These are phyloP conservation scores for Drosophila pseudoobscura DNA, from an alignment of 1,140 invertebrate genomes.

Conservation along the genomic window DNA sequence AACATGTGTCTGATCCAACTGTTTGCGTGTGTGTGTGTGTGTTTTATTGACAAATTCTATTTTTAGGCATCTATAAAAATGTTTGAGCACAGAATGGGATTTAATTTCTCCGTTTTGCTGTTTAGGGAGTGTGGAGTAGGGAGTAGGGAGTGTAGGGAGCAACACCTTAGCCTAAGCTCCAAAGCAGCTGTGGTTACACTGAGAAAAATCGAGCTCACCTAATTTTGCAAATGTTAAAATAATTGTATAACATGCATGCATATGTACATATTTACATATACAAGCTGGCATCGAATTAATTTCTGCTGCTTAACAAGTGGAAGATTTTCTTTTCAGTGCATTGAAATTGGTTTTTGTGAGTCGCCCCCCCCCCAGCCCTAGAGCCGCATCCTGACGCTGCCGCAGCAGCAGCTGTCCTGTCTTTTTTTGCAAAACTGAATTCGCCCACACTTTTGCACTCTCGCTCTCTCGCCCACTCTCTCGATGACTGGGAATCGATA, in stretches of 20 bases:
- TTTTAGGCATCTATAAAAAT: constrained; percentile 61
- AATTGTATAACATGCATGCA: too few species aligned
- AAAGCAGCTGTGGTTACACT: constrained; percentile 48
- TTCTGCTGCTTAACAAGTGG: not conserved
- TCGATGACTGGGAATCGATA: constrained; percentile 55
- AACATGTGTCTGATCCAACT: not conserved
- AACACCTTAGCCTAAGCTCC: constrained; percentile 48
- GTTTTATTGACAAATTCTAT: constrained; percentile 76
- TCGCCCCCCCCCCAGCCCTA: too few species aligned
- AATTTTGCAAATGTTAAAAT: too few species aligned
- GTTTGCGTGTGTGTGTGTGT: constrained; percentile 16
- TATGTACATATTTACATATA: too few species aligned
- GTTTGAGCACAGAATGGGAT: constrained; percentile 39
- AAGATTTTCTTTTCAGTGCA: not conserved
- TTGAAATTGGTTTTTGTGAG: not conserved
- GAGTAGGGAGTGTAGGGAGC: constrained; percentile 1
- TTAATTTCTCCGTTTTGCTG: constrained; percentile 36
- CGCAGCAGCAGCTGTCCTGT: constrained; percentile 11
- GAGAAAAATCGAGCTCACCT: constrained; percentile 19
- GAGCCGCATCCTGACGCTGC: too few species aligned
- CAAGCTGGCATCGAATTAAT: too few species aligned
- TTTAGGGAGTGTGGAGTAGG: too few species aligned
- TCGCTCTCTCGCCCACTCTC: not conserved
- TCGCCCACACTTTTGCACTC: constrained; percentile 34
- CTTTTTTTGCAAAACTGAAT: constrained; percentile 17